Percentiles rank a stretch among this genome's conserved stretches.
Conservation (phyloP, 2,797 vertebrate species). For the Hoplostethus atlanticus region DNA sequence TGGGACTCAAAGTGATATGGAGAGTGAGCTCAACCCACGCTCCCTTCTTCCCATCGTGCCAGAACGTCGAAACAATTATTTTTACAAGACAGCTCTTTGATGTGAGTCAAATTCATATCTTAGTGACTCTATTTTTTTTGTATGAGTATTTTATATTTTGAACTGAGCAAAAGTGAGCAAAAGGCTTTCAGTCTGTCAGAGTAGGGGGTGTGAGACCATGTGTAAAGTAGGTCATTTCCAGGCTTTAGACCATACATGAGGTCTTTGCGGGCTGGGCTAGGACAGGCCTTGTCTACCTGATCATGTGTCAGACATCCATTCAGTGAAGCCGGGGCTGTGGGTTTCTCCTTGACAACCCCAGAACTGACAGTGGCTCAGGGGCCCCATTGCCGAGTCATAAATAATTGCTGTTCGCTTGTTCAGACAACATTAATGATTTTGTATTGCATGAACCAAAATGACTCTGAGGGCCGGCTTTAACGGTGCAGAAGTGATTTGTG, state of each 20-base stretch:
- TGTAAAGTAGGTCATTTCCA: conserved; percentile 39
- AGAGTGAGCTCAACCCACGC: conserved; percentile 48
- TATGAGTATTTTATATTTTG: too few species aligned
- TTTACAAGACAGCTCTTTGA: conserved; percentile 42
- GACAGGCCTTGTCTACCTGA: conserved; percentile 44
- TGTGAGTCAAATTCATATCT: conserved; percentile 31
- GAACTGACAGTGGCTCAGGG: conserved; percentile 40
- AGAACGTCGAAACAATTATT: conserved; percentile 45
- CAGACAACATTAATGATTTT: conserved; percentile 59
- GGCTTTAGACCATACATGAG: conserved; percentile 21
- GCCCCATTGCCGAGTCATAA: conserved; percentile 40
- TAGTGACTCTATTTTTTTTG: neutral
- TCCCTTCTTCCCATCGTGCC: conserved; percentile 21
- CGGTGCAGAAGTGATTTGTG: conserved; percentile 62
- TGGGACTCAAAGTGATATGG: conserved; percentile 42
- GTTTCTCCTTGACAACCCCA: conserved; percentile 34
- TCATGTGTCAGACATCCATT: conserved; percentile 39
- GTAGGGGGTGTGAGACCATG: conserved; percentile 16
- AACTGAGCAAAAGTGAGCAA: neutral
- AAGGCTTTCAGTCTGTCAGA: neutral
- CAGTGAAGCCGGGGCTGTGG: neutral
- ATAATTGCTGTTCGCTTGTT: conserved; percentile 65
- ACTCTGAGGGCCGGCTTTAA: conserved; percentile 56
- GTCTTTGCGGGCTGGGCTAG: conserved; percentile 9
- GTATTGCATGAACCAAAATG: conserved; percentile 53